Base-by-base conservation (phyloP, 2,797 vertebrate genomes). In the Tachyglossus aculeatus region DNA sequence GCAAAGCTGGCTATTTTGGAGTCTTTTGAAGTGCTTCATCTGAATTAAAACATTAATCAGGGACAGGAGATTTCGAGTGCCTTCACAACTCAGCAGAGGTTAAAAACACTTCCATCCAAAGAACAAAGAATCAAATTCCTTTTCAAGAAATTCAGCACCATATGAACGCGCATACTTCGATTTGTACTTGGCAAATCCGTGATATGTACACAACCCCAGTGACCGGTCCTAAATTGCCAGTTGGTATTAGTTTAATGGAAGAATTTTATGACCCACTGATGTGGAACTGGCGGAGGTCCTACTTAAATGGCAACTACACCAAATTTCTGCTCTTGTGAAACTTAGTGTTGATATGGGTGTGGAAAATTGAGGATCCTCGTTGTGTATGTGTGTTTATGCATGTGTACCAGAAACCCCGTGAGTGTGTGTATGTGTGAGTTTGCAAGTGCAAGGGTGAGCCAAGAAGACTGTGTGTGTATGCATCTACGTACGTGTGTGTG, bases 11-110 rank as follows among this genome's bases (percentile, higher is more conserved):
- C 77, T 86, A 0, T 73, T 87, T 86, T 67, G 21, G 41, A 87
- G 73, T 67, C 67, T 81, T 79, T 71, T 80, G 67, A 86, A 83
- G 57, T 79, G 71, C 41, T 73, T n/a, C 79, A 75, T 78, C 67
- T 81, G 78, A 88, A 85, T 85, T 88, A 85, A 85, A 82, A 74
- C 74, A 76, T 70, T 85, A 87, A 78, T 88, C 64, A 56, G 5
- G 74, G 73, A 73, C 63, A 74, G 86, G 68, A 78, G 78, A 67
- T 82, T 85, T 87, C 73, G 70, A 81, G 77, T 64, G 78, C 72
- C 75, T 86, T 78, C 47, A 75, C 78, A 89, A 78, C 64, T 80
- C 86, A 81, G 78, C 65, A 64, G 65, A 87, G 78, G 87, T 90
- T 77, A 74, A 73, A 81, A 80, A 79, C 18, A 74, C 47, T 50